phyloP scores from a whole-genome alignment of 2,797 vertebrate genomes.

The Trichosurus vulpecula region DNA sequence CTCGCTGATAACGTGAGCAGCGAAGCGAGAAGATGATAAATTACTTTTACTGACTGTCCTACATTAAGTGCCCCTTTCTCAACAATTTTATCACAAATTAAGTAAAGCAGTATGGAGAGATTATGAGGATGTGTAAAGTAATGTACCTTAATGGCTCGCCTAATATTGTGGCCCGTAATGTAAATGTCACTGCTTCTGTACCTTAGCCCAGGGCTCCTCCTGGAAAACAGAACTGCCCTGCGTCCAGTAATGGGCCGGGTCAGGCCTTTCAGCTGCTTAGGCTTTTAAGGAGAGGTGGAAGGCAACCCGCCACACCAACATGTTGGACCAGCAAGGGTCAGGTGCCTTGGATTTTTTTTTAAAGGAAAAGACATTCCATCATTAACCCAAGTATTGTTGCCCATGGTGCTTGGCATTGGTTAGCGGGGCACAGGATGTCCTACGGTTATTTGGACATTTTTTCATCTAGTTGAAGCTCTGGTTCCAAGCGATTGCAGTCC shows the following conservation, averaged over 20 bases:
- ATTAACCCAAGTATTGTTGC: conserved; percentile 5
- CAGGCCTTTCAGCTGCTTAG: not conserved
- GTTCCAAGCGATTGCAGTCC: not conserved
- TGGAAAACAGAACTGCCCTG: not conserved
- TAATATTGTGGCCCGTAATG: conserved; percentile 72
- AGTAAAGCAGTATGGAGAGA: conserved; percentile 88
- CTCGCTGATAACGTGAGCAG: conserved; percentile 87
- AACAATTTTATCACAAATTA: conserved; percentile 92
- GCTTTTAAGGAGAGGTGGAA: not conserved
- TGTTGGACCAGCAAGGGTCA: not conserved
- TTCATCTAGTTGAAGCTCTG: not conserved
- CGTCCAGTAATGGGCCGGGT: not conserved
- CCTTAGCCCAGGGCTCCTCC: conserved; percentile 65
- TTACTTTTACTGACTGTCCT: conserved; percentile 92
- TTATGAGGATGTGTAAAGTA: conserved; percentile 88
- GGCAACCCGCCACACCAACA: not conserved
- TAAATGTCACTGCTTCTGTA: conserved; percentile 76
- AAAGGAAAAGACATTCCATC: conserved; percentile 18
- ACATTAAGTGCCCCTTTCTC: conserved; percentile 91
- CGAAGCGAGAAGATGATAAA: conserved; percentile 91
- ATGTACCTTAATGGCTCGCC: conserved; percentile 86
- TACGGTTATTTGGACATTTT: not conserved
- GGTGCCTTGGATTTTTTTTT: not conserved
- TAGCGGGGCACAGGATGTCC: conserved; percentile 22
- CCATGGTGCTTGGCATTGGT: not conserved